Conservation (phyloP, 1,140 invertebrate genomes). For the Carcinoscorpius rotundicauda region DNA sequence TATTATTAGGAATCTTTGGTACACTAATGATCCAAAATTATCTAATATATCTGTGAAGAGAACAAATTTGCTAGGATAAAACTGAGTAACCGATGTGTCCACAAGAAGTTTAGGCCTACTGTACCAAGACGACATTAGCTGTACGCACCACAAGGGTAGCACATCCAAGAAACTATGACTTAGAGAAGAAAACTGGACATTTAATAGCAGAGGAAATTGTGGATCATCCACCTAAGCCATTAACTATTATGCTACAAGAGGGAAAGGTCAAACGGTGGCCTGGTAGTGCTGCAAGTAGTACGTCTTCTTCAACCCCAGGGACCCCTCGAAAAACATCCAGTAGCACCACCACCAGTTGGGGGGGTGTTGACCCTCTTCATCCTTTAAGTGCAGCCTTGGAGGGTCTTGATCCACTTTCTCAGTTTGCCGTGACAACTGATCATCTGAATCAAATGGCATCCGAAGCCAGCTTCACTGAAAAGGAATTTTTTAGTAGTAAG, state of each 20-base stretch:
- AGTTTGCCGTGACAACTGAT: slow-evolving; percentile 48
- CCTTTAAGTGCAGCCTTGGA: slow-evolving; percentile 48
- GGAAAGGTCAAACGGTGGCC: slow-evolving; percentile 35
- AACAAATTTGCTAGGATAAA: slow-evolving; percentile 97
- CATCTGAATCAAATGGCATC: slow-evolving; percentile 30
- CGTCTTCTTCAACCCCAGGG: slow-evolving; percentile 35
- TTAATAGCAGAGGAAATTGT: slow-evolving; percentile 28
- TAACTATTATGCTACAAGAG: slow-evolving; percentile 35
- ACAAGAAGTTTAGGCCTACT: slow-evolving; percentile 81
- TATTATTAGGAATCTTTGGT: too few species aligned
- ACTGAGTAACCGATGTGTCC: slow-evolving; percentile 74
- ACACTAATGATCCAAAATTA: too few species aligned
- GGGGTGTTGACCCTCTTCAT: slow-evolving; percentile 36
- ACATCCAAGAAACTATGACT: slow-evolving; percentile 26
- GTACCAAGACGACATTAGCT: too few species aligned
- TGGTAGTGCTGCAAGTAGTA: slow-evolving; percentile 33
- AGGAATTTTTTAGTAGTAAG: too few species aligned
- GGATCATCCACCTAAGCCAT: slow-evolving; percentile 44
- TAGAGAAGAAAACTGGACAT: slow-evolving; percentile 23
- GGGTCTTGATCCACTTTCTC: slow-evolving; percentile 57
- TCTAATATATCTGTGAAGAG: slow-evolving; percentile 91
- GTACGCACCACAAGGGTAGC: too few species aligned
- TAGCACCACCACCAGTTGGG: slow-evolving; percentile 20
- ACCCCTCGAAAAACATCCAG: slow-evolving; percentile 29
- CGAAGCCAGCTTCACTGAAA: slow-evolving; percentile 2